Evolutionary conservation across 2,888 invertebrate genomes (phyloP), one percentile per base, ranked within the genome.

Genomic region (Gandaritis pyraliata): DNA sequence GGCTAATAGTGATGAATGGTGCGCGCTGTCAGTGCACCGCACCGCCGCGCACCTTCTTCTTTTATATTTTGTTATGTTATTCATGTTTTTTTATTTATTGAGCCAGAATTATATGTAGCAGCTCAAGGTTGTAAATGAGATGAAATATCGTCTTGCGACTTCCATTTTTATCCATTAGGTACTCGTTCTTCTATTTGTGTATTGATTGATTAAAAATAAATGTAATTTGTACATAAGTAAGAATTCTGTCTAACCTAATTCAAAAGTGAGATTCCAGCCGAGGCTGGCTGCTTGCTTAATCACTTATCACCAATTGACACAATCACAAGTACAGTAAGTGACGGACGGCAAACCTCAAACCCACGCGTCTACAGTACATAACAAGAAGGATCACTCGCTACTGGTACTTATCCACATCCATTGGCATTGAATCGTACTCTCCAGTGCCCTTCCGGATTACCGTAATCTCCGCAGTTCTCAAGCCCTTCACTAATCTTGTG

Each of bases 1-100:
- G 16, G 33, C 52, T 57, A 48, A 57, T 49, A 53, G 57, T 61
- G 61, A 61, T 51, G 46, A 61, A 61, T 56, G 61, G 56, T 23
- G 41, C 33, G 5, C 15, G 47, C n/a, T n/a, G n/a, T n/a, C n/a
- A n/a, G n/a, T n/a, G n/a, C n/a, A n/a, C 51, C 2, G 33, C n/a
- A 43, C 51, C 1, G 33, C 47, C 47, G n/a, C 13, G 29, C 43
- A 47, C 61, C 46, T 61, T 56, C 48, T 56, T 52, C 47, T 18
- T 50, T 13, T 47, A 23, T 43, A 36, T 12, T 48, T 41, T 61
- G n/a, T n/a, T n/a, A n/a, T n/a, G n/a, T n/a, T n/a, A n/a, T n/a
- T n/a, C n/a, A 43, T 56, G 56, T 51, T 46, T 39, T n/a, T 47
- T 47, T 61, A 61, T 53, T 47, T 56, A 57, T 57, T 29, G 48